phyloP scores from a whole-genome alignment of 23 tunicate genomes.

The Clavelina lepadiformis region DNA sequence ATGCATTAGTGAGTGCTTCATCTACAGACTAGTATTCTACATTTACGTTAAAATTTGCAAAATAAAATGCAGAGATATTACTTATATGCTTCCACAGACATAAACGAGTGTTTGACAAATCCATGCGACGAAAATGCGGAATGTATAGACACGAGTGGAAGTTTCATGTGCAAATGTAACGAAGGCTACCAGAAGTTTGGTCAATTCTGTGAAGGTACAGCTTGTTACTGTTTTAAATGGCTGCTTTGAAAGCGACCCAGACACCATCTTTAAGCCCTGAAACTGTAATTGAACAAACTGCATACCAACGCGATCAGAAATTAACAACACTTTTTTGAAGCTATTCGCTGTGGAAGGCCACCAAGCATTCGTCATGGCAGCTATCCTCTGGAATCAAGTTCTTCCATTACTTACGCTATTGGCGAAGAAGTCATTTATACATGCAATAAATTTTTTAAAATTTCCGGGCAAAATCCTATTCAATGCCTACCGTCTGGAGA shows the following conservation, averaged over 20 bases:
- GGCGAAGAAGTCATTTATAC: not conserved
- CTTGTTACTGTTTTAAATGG: no score
- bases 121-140: slow-evolving; percentile 32
- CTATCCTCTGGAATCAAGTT: not conserved
- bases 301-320: no score
- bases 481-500: slow-evolving; percentile 20
- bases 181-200: slow-evolving; percentile 27
- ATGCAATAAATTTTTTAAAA: slow-evolving; percentile 19
- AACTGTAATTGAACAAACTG: no score
- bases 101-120: slow-evolving; percentile 23
- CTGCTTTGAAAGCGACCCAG: no score
- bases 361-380: slow-evolving; percentile 2
- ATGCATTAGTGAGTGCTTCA: slow-evolving; percentile 16
- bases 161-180: slow-evolving; percentile 27
- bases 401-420: slow-evolving; percentile 7
- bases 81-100: slow-evolving; percentile 11
- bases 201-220: slow-evolving; percentile 29
- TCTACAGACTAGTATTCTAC: no score
- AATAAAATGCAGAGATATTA: no score
- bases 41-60: no score
- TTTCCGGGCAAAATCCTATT: slow-evolving; percentile 7
- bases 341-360: slow-evolving; percentile 13
- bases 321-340: no score
- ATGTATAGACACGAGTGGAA: slow-evolving; percentile 36
- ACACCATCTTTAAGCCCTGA: no score